Evolutionary conservation across 2,797 vertebrate genomes (phyloP).

Genomic region (Falco columbarius): DNA sequence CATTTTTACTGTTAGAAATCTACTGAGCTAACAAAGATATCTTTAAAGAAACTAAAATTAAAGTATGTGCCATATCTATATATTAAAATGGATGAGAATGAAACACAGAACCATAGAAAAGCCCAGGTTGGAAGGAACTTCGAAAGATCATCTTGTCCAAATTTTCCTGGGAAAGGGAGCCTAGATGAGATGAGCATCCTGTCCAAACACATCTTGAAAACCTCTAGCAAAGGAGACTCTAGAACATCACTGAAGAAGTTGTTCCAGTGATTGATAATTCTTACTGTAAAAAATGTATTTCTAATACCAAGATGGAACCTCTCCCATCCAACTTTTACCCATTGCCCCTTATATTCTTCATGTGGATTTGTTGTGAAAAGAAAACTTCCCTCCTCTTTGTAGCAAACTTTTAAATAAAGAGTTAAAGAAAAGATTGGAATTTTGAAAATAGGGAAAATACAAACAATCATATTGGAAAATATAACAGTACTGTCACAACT

Average conservation of each 20-base stretch:
- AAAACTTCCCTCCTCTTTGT: background rate
- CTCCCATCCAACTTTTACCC: background rate
- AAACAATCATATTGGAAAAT: background rate
- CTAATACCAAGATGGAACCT: background rate
- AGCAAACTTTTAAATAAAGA: background rate
- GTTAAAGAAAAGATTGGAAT: background rate
- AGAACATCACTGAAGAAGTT: background rate
- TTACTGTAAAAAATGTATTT: background rate
- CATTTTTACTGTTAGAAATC: background rate
- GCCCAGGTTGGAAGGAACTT: background rate
- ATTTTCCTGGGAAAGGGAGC: background rate
- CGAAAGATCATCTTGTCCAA: background rate
- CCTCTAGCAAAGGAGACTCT: background rate
- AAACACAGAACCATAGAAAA: background rate
- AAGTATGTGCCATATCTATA: background rate
- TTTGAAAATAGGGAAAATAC: background rate
- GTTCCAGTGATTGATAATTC: background rate
- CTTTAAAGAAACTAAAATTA: background rate
- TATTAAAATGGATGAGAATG: background rate
- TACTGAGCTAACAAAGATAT: background rate
- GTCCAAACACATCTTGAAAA: background rate
- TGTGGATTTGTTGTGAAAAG: background rate
- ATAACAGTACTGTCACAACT: background rate
- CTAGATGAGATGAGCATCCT: background rate
- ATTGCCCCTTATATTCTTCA: background rate